Evolutionary conservation across 1,140 invertebrate species (phyloP).

Genomic region (Chironomus striatipennis): DNA sequence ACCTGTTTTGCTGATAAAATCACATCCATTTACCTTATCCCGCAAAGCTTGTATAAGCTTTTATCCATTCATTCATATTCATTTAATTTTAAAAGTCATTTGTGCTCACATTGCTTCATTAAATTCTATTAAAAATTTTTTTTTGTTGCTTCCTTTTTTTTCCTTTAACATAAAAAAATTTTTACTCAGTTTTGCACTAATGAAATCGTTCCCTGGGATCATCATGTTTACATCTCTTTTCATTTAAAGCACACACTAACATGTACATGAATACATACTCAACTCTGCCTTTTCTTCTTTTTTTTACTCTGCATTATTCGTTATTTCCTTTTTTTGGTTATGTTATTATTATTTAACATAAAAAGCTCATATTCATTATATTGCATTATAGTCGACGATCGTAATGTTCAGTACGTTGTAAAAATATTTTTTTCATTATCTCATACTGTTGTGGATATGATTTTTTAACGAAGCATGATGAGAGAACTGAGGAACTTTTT

Average conservation of each 20-base stretch:
- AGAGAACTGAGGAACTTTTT: too few species aligned
- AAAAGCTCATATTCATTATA: not conserved
- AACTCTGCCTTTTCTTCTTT: not conserved
- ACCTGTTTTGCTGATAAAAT: too few species aligned
- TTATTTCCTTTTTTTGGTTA: not conserved
- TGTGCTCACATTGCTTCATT: too few species aligned
- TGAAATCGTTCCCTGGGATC: not conserved
- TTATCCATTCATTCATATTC: too few species aligned
- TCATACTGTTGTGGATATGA: too few species aligned
- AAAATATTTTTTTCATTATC: too few species aligned
- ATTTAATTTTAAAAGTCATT: too few species aligned
- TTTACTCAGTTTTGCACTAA: too few species aligned
- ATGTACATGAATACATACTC: not conserved
- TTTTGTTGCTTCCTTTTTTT: not conserved
- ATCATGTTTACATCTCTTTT: not conserved
- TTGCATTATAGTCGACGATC: conserved; percentile 10
- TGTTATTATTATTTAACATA: conserved; percentile 10
- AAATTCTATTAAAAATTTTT: not conserved
- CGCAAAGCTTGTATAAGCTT: too few species aligned
- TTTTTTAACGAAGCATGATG: too few species aligned
- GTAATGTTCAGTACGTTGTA: not conserved
- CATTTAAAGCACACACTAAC: too few species aligned
- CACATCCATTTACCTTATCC: too few species aligned
- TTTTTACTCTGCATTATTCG: not conserved
- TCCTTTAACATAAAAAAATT: not conserved